Evolutionary conservation across 1,140 invertebrate genomes (phyloP), one percentile per base, ranked within the genome.

Genomic region (Oppia nitens): DNA sequence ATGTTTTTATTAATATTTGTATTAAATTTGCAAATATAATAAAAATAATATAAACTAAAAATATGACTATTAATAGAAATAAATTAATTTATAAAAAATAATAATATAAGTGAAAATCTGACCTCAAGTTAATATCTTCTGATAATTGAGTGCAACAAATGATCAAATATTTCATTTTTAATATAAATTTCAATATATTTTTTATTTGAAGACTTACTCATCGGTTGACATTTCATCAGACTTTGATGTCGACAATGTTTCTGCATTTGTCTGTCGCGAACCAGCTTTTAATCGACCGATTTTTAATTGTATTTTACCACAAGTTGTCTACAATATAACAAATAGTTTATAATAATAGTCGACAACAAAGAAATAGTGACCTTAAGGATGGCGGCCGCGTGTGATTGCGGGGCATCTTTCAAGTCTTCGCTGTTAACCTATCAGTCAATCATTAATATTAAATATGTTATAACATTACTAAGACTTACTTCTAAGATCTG

Each of bases 391-490:
- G 84, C 80, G 23, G 87, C 90, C 17, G 84, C 86, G 64, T 93
- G 82, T 64, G 92, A 83, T 66, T 87, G 84, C 21, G 84, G 81
- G 1, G 81, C 80, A 56, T 81, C 79, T 58, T 83, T 81, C 27
- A 98, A 74, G 67, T 93, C 83, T 67, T 89, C 82, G 11, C 84
- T 87, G 70, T 95, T 91, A 0, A n/a, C n/a, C n/a, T n/a, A n/a
- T n/a, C n/a, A n/a, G n/a, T n/a, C n/a, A n/a, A n/a, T n/a, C n/a
- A n/a, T n/a, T n/a, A n/a, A n/a, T n/a, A n/a, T n/a, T n/a, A n/a
- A n/a, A n/a, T n/a, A n/a, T n/a, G n/a, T n/a, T n/a, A n/a, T n/a
- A n/a, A n/a, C n/a, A n/a, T n/a, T n/a, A n/a, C n/a, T n/a, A n/a
- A n/a, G n/a, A n/a, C n/a, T n/a, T n/a, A 98, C 85, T 26, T 86